Evolutionary conservation across 2,888 invertebrate species (phyloP), one percentile per base, ranked within the genome.

Genomic region (Plebejus anna): DNA sequence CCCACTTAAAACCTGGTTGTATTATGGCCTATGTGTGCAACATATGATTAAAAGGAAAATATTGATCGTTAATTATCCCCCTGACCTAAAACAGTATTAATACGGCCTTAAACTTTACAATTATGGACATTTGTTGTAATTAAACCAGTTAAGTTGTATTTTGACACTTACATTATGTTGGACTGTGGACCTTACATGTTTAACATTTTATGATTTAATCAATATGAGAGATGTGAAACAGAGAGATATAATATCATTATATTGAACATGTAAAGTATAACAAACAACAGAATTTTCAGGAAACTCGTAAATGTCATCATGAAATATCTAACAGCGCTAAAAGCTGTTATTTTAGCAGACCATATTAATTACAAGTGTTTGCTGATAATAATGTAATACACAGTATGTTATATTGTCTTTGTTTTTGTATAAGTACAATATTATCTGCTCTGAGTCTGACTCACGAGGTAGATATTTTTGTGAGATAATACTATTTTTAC

Each of bases 371-470:
- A 66, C 66, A 66, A 66, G 36, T 36, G 6, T 32, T 66, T 66
- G 32, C 66, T 66, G 66, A 66, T 66, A 66, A 36, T 36, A 36
- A 36, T 66, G 36, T 36, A 16, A 66, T 66, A 13, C 32, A 66
- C 32, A 36, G 13, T 32, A 66, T 66, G 32, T 66, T 36, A 66
- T 36, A 72, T 47, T 51, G 73, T 55, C 73, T 55, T 73, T 73
- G 73, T 73, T 55, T 66, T 73, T 72, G 28, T 73, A 36, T 32
- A 36, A 55, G 73, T 73, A 73, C 57, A 57, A 38, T 38, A 16
- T 66, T 76, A 71, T 76, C 66, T 76, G 38, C 16, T 76, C n/a
- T 73, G 73, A 73, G 55, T 73, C 73, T 73, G 73, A 73, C 73
- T 73, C 73, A 73, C 55, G 32, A 5, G 11, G 28, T 28, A 28